Evolutionary conservation across 2,888 invertebrate species (phyloP).

Genomic region (Drosophila lacicola): DNA sequence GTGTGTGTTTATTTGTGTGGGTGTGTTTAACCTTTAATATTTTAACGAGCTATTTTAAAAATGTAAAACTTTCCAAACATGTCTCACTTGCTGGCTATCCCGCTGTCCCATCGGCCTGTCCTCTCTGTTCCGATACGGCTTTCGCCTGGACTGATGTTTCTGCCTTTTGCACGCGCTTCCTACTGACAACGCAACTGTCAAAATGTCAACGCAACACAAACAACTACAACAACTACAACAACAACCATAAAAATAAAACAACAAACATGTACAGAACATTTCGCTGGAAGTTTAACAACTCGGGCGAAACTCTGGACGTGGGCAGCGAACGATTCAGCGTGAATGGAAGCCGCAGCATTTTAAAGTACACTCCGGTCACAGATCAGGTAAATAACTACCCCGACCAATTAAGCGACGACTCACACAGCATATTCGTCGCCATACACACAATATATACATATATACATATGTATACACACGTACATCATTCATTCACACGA

Average conservation of each 20-base stretch:
- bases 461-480: not conserved
- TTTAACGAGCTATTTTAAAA: constrained; percentile 80
- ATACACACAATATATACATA: constrained; percentile 7
- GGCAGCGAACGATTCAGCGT: constrained; percentile 91
- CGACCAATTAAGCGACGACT: constrained; percentile 46
- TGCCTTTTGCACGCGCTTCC: constrained; percentile 45
- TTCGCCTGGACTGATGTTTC: constrained; percentile 50
- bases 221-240: constrained; percentile 43
- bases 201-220: constrained; percentile 75
- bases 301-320: constrained; percentile 94
- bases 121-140: constrained; percentile 7
- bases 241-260: constrained; percentile 20
- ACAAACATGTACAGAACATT: constrained; percentile 87
- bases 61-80: constrained; percentile 79
- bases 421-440: constrained; percentile 1
- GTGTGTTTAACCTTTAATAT: constrained; percentile 76
- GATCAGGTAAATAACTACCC: constrained; percentile 84
- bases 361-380: constrained; percentile 88
- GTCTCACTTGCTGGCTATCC: constrained; percentile 45
- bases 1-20: constrained; percentile 24
- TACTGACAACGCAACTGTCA: constrained; percentile 66
- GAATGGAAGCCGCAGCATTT: constrained; percentile 90
- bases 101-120: not conserved
- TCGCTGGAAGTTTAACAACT: constrained; percentile 98
- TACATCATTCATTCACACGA: constrained; percentile 2